Base-by-base conservation (phyloP, 2,888 invertebrate species). In the Leptinotarsa haldemani region DNA sequence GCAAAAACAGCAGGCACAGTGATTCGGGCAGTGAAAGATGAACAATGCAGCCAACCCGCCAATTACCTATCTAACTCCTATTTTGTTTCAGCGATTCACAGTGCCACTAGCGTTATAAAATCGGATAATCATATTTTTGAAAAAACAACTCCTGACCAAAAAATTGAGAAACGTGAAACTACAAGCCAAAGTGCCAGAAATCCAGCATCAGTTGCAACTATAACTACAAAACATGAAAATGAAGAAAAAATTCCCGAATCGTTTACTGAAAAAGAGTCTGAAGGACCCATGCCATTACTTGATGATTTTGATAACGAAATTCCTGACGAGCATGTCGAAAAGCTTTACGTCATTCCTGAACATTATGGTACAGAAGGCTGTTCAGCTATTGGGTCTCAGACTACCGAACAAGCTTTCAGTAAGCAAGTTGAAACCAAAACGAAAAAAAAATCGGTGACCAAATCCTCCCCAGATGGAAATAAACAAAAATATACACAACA, bases 1-100 rank as follows among this genome's bases (percentile, higher is more conserved):
- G 3, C 22, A 22, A 22, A 22, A 22, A 22, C 22, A 22, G 0
- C 22, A 22, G 22, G 22, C 22, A 22, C 22, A 22, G 22, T 22
- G 22, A 22, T 22, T 22, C 22, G 3, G 3, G 22, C 22, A 22
- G 22, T 22, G 22, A 22, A 22, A 22, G 22, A 22, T 22, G 22
- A 22, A 22, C 22, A 22, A 22, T 2, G 22, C 22, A 22, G 88
- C 92, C 93, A 47, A 88, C 92, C 66, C 91, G 92, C 82, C 90
- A 90, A 78, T 74, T 74, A 63, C 88, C 90, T 25, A 15, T 46
- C 58, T 20, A 50, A 70, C 61, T 18, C 20, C 20, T n/a, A 22
- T 72, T 73, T 71, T 64, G 74, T 82, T 86, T 69, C 70, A 87
- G 86, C 84, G 80, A 81, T 80, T 75, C 85, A 86, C 73, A 88